Conservation (phyloP, 2,113 vertebrate species). For the Natator depressus region DNA sequence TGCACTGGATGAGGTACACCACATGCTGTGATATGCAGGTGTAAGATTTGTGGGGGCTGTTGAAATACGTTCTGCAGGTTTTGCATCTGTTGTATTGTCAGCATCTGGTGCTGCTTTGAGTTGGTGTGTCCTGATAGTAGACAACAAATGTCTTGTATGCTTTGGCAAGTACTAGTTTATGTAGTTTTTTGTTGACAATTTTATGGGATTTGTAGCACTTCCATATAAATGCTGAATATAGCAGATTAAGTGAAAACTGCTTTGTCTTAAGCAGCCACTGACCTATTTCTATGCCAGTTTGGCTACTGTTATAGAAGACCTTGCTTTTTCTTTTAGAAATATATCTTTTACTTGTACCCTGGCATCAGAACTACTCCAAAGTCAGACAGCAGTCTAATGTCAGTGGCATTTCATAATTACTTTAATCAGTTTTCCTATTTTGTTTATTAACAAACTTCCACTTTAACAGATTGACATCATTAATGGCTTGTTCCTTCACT, state of each 20-base stretch:
- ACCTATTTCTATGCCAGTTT: constrained; percentile 76
- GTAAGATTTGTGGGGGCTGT: neutral
- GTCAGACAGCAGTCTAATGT: constrained; percentile 10
- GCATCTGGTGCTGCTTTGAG: neutral
- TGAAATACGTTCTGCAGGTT: neutral
- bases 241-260: constrained; percentile 76
- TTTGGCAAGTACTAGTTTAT: constrained; percentile 42
- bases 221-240: constrained; percentile 75
- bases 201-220: constrained; percentile 49
- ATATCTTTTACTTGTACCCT: constrained; percentile 52
- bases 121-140: neutral
- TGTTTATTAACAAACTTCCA: neutral
- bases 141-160: constrained; percentile 8
- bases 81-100: neutral
- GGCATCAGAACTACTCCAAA: constrained; percentile 17
- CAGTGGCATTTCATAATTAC: neutral
- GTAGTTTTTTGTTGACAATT: constrained; percentile 36
- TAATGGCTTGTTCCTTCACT: neutral
- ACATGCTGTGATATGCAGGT: neutral
- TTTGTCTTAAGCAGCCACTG: constrained; percentile 75
- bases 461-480: neutral
- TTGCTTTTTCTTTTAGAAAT: constrained; percentile 64
- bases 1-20: neutral
- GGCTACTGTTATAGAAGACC: constrained; percentile 69
- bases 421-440: neutral